phyloP scores from a whole-genome alignment of 2,888 invertebrate genomes.

The Monoplex corrugatus region DNA sequence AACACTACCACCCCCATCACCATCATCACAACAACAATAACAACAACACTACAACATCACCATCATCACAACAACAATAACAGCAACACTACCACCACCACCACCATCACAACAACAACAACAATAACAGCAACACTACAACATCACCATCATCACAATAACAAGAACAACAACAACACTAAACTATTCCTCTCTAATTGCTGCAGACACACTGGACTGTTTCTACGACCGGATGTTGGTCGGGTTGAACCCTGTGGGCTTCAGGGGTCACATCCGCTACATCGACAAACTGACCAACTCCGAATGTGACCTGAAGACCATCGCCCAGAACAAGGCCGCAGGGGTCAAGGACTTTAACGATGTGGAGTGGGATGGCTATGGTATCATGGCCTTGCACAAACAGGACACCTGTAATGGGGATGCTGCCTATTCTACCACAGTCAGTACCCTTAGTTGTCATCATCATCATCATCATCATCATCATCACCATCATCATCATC shows the following conservation, averaged over 20 bases:
- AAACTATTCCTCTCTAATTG: background rate
- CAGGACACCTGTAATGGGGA: conserved; percentile 42
- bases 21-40: too few relatives aligned
- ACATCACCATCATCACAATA: too few relatives aligned
- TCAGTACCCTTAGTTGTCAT: too few relatives aligned
- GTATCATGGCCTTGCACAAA: conserved; percentile 40
- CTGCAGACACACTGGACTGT: conserved; percentile 46
- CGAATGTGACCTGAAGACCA: conserved; percentile 44
- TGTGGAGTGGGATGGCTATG: conserved; percentile 43
- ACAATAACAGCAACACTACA: too few relatives aligned
- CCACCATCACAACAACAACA: too few relatives aligned
- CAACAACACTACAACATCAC: too few relatives aligned
- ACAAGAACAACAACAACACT: too few relatives aligned
- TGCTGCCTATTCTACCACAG: conserved; percentile 41
- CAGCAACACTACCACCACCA: too few relatives aligned
- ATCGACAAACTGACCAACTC: conserved; percentile 50
- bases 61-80: too few relatives aligned
- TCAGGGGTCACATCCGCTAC: conserved; percentile 49
- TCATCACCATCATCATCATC: too few relatives aligned
- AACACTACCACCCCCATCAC: too few relatives aligned
- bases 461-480: too few relatives aligned
- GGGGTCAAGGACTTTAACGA: conserved; percentile 23
- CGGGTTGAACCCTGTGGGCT: conserved; percentile 39
- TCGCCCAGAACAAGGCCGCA: conserved; percentile 18
- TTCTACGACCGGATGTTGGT: conserved; percentile 47